Evolutionary conservation across 2,113 vertebrate genomes (phyloP).

Genomic region (Tympanuchus pallidicinctus): DNA sequence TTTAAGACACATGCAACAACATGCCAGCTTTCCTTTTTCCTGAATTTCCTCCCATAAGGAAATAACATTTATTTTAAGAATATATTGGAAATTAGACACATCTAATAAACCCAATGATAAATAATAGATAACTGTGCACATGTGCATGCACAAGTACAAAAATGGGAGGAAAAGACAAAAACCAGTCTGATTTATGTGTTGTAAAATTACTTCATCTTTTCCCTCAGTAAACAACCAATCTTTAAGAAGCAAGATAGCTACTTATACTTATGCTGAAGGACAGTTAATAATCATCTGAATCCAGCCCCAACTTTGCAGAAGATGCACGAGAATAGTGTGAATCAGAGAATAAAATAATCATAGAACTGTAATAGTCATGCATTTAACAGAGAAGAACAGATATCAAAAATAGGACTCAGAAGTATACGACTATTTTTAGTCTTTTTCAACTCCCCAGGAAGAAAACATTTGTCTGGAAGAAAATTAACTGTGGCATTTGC

Average conservation of each 20-base stretch:
- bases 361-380: not conserved
- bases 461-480: not conserved
- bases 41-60: not conserved
- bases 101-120: slow-evolving; percentile 17
- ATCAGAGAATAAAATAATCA: not conserved
- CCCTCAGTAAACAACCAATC: not conserved
- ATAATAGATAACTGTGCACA: not conserved
- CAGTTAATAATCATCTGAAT: not conserved
- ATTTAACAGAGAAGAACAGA: not conserved
- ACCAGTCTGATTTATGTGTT: not conserved
- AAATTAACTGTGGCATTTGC: not conserved
- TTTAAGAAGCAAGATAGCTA: not conserved
- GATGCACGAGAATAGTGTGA: not conserved
- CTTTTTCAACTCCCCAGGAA: not conserved
- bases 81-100: not conserved
- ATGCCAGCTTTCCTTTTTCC: not conserved
- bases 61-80: not conserved
- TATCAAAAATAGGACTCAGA: not conserved
- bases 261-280: not conserved
- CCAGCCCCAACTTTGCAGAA: not conserved
- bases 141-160: not conserved
- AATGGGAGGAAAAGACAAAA: slow-evolving; percentile 29
- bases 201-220: not conserved
- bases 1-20: not conserved
- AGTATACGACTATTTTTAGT: not conserved